Evolutionary conservation across 2,113 vertebrate genomes (phyloP), one percentile per base, ranked within the genome.

Genomic region (Phrynosoma blainvillii): DNA sequence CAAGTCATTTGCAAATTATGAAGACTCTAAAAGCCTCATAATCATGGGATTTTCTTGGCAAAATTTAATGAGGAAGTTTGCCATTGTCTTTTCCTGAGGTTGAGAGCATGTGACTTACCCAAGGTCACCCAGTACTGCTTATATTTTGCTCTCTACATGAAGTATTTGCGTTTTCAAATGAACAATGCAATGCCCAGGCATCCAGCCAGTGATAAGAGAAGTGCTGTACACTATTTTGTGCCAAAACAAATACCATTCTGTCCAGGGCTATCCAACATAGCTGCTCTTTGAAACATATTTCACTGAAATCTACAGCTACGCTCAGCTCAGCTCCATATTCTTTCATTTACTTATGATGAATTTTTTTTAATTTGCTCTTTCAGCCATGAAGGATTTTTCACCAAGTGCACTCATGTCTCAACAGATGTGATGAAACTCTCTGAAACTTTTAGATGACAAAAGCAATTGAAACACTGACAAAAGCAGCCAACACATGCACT

Each of bases 171-270:
- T 89, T 89, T 88, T 92, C n/a, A 74, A 88, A 84, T 54, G 79
- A 92, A 92, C 83, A 87, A 30, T 12, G 3, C 56, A 87, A 90
- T n/a, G 73, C 47, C 88, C 54, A 90, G 92, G 91, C 80, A 90
- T 86, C 90, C 59, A 88, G 87, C 47, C 83, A 84, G 82, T 5
- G 79, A 89, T 81, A 94, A 91, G 84, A 40, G 87, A 92, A 93
- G 78, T 25, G 91, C n/a, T 25, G 78, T 79, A 65, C 11, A 87
- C 85, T 78, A 79, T 2, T 36, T 81, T 2, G 0, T 75, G 91
- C 83, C 93, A 95, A 94, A 92, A 11, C 54, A 93, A 92, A 88
- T 30, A 92, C 89, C 42, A 79, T 87, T 40, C 85, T 79, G 40
- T 87, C 80, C 78, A n/a, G 66, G 86, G 78, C 77, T 84, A 89